Percentiles rank a stretch among this genome's conserved stretches.
Evolutionary conservation across 2,113 vertebrate species (phyloP).

Genomic region (Nibea albiflora): DNA sequence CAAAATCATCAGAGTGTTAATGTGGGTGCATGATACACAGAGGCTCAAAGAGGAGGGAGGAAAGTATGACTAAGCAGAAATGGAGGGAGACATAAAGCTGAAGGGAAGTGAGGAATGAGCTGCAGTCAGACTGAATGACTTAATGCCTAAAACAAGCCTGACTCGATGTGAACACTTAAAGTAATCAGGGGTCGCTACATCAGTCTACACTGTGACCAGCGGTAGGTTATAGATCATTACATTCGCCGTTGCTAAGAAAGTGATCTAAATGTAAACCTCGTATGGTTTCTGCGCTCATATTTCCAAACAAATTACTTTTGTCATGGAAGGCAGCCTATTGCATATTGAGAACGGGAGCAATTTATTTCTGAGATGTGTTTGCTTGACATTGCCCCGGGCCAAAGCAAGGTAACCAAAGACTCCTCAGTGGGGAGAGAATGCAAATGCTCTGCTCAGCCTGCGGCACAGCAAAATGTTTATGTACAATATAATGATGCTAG

Average conservation of each 20-base stretch:
- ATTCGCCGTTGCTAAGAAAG: constrained; percentile 21
- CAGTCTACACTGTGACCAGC: constrained; percentile 28
- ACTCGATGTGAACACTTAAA: constrained; percentile 31
- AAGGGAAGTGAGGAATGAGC: constrained; percentile 47
- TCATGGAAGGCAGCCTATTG: constrained; percentile 42
- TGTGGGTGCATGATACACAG: constrained; percentile 30
- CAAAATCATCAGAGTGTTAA: constrained; percentile 28
- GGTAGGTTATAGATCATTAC: constrained; percentile 35
- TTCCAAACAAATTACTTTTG: constrained; percentile 66
- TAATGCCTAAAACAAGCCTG: constrained; percentile 37
- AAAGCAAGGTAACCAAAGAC: constrained; percentile 57
- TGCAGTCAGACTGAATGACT: constrained; percentile 56
- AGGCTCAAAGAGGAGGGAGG: constrained; percentile 14
- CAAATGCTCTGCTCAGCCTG: constrained; percentile 44
- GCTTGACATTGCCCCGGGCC: constrained; percentile 56
- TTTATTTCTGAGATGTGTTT: constrained; percentile 63
- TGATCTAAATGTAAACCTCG: constrained; percentile 39
- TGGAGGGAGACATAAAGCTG: constrained; percentile 34
- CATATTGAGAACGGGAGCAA: constrained; percentile 54
- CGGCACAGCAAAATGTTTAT: constrained; percentile 27
- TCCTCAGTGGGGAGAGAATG: constrained; percentile 10
- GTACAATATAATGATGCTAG: constrained; percentile 2
- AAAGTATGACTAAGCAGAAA: constrained; percentile 51
- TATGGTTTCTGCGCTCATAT: constrained; percentile 22
- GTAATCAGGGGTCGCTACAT: constrained; percentile 39